Evolutionary conservation across 2,113 vertebrate genomes (phyloP).

Genomic region (Stegostoma tigrinum): DNA sequence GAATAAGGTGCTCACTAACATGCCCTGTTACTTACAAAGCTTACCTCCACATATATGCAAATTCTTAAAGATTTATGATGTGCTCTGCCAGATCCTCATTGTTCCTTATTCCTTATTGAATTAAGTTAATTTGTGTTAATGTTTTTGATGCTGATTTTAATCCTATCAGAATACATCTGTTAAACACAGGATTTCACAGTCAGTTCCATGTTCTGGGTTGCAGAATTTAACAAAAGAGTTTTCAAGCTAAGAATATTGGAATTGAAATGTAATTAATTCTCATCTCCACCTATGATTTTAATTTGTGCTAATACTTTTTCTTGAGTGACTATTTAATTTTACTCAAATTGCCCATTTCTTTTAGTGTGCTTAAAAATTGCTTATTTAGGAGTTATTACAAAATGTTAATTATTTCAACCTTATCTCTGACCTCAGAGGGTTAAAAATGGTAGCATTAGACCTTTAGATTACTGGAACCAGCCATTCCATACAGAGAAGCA

Average conservation of each 20-base stretch:
- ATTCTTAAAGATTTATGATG: not conserved
- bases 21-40: not conserved
- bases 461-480: not conserved
- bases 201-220: not conserved
- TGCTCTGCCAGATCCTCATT: not conserved
- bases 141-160: conserved; percentile 4
- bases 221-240: not conserved
- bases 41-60: not conserved
- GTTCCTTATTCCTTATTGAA: not conserved
- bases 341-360: not conserved
- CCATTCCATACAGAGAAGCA: not conserved
- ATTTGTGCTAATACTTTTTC: not conserved
- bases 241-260: not conserved
- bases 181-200: not conserved
- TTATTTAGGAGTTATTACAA: not conserved
- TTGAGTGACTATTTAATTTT: not conserved
- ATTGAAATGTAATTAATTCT: conserved; percentile 31
- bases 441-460: not conserved
- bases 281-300: not conserved
- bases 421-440: not conserved
- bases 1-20: not conserved
- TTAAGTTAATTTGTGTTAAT: conserved; percentile 15
- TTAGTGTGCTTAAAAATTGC: not conserved
- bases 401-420: not conserved
- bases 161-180: conserved; percentile 3